Evolutionary conservation across 2,888 invertebrate species (phyloP).

Genomic region (Campoplex capitator): DNA sequence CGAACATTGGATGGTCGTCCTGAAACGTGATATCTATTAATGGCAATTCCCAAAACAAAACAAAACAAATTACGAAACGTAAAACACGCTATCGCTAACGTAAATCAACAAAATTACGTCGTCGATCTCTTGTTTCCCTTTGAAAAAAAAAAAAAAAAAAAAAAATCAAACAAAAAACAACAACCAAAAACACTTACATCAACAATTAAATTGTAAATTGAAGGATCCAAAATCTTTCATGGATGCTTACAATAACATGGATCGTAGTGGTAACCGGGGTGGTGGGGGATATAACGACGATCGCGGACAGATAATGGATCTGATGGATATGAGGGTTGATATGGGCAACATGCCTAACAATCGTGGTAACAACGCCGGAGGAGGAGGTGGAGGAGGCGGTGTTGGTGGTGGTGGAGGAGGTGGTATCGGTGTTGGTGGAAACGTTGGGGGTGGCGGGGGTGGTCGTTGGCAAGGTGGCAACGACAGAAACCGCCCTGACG

Average conservation of each 20-base stretch:
- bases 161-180: slow-evolving; percentile 22
- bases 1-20: slow-evolving; percentile 84
- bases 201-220: slow-evolving; percentile 51
- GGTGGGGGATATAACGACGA: slow-evolving; percentile 82
- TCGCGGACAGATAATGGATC: slow-evolving; percentile 83
- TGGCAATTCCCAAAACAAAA: slow-evolving; percentile 71
- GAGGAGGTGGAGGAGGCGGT: slow-evolving; percentile 71
- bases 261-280: slow-evolving; percentile 81
- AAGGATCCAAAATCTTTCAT: slow-evolving; percentile 85
- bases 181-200: not conserved
- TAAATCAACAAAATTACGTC: slow-evolving; percentile 49
- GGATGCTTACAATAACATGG: slow-evolving; percentile 84
- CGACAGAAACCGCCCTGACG: slow-evolving; percentile 87
- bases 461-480: slow-evolving; percentile 83
- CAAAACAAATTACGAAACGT: slow-evolving; percentile 56
- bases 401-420: slow-evolving; percentile 69
- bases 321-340: slow-evolving; percentile 84
- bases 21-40: slow-evolving; percentile 81
- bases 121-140: slow-evolving; percentile 40
- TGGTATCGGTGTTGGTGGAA: slow-evolving; percentile 77
- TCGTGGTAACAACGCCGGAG: slow-evolving; percentile 75
- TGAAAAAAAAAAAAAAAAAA: slow-evolving; percentile 63
- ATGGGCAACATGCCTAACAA: slow-evolving; percentile 81
- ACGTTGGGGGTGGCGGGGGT: slow-evolving; percentile 83
- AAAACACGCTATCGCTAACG: slow-evolving; percentile 44